Conservation (phyloP, 2,888 invertebrate species). For the Stenodema calcarata region DNA sequence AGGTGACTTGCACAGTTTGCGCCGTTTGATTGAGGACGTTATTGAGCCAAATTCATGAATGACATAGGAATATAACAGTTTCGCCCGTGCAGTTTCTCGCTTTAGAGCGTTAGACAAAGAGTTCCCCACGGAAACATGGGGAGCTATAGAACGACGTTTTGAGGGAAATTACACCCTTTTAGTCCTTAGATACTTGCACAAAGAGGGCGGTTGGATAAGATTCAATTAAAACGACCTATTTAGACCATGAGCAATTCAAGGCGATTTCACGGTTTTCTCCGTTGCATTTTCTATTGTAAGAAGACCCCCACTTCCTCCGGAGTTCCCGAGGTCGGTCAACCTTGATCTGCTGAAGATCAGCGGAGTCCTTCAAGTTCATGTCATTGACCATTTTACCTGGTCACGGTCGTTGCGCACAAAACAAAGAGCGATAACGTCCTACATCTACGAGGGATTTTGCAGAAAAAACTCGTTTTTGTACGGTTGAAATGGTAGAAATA, state of each 20-base stretch:
- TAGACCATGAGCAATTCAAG: not conserved
- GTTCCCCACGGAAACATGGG: not conserved
- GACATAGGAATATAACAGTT: not conserved
- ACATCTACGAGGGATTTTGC: not conserved
- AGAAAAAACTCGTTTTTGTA: not conserved
- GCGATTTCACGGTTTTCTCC: slow-evolving; percentile 4
- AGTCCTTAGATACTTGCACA: not conserved
- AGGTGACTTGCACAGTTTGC: too few species aligned
- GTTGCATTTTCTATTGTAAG: slow-evolving; percentile 24
- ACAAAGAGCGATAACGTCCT: not conserved
- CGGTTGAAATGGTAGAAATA: not conserved
- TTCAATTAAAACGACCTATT: not conserved
- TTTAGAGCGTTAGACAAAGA: not conserved
- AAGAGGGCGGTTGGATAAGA: not conserved
- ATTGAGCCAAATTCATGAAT: not conserved
- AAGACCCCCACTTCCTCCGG: not conserved
- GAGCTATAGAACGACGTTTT: not conserved
- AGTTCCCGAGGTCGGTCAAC: slow-evolving; percentile 24
- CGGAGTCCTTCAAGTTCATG: slow-evolving; percentile 36
- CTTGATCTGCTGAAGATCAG: slow-evolving; percentile 44
- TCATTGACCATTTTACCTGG: slow-evolving; percentile 46
- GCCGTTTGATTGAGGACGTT: too few species aligned
- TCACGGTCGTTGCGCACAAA: slow-evolving; percentile 37
- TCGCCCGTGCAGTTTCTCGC: not conserved
- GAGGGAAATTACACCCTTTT: not conserved